Conservation (phyloP, 2,888 invertebrate genomes). For the Lasioglossum calceatum region DNA sequence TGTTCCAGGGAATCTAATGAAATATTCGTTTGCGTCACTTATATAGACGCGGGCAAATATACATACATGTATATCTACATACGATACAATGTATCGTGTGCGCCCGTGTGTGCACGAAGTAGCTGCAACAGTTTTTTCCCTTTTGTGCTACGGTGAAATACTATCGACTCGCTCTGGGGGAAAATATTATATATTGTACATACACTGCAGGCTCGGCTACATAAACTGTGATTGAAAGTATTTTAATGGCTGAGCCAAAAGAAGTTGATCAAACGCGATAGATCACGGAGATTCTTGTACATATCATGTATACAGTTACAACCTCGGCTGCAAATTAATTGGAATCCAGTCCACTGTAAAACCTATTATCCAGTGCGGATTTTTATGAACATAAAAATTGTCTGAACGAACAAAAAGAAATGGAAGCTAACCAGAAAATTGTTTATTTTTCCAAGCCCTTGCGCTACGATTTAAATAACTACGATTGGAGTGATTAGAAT, state of each 20-base stretch:
- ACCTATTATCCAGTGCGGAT: too few relatives aligned
- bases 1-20: conserved; percentile 18
- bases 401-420: too few relatives aligned
- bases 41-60: background rate
- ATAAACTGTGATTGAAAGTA: conserved; percentile 7
- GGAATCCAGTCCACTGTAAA: too few relatives aligned
- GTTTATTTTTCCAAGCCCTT: too few relatives aligned
- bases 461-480: too few relatives aligned
- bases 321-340: background rate
- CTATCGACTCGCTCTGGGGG: background rate
- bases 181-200: background rate
- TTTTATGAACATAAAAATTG: too few relatives aligned
- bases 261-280: background rate
- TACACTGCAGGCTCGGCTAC: background rate
- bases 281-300: background rate
- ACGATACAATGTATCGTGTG: background rate
- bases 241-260: background rate
- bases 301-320: background rate
- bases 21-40: conserved; percentile 28
- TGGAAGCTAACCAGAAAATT: too few relatives aligned
- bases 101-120: background rate
- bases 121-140: background rate
- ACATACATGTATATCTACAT: background rate
- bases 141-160: background rate
- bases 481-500: too few relatives aligned